These are phyloP conservation scores for Diploptera punctata DNA, from an alignment of 2,888 invertebrate species.

Conservation along the genomic window DNA sequence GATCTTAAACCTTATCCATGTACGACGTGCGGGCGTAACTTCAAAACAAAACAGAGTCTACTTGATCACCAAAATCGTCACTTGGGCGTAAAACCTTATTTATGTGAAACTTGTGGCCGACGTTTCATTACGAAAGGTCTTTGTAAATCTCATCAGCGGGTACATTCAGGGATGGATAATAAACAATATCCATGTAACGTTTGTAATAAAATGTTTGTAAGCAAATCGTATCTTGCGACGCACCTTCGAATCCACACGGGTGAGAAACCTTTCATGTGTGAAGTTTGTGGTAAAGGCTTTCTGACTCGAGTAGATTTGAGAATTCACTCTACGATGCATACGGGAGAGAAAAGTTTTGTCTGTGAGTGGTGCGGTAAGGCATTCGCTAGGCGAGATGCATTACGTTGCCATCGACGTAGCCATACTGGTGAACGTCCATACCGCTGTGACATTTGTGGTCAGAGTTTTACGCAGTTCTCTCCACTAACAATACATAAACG, in stretches of 20 bases:
- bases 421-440: slow-evolving; percentile 66
- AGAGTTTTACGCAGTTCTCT: slow-evolving; percentile 69
- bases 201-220: slow-evolving; percentile 66
- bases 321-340: slow-evolving; percentile 67
- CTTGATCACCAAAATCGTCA: slow-evolving; percentile 66
- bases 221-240: slow-evolving; percentile 65
- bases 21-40: slow-evolving; percentile 62
- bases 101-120: slow-evolving; percentile 64
- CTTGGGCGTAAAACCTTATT: slow-evolving; percentile 65
- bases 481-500: slow-evolving; percentile 69
- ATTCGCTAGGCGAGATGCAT: slow-evolving; percentile 65
- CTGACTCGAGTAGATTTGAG: slow-evolving; percentile 64
- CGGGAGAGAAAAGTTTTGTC: slow-evolving; percentile 66
- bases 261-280: slow-evolving; percentile 66
- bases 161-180: slow-evolving; percentile 65
- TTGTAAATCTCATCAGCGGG: slow-evolving; percentile 64
- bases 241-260: slow-evolving; percentile 66
- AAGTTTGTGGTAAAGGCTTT: slow-evolving; percentile 62
- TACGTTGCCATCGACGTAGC: slow-evolving; percentile 63
- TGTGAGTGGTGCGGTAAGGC: slow-evolving; percentile 68
- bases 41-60: slow-evolving; percentile 66
- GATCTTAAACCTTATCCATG: slow-evolving; percentile 65
- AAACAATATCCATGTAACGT: slow-evolving; percentile 64
- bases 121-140: slow-evolving; percentile 67
- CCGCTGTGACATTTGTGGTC: slow-evolving; percentile 65